These are phyloP conservation scores for Abrostola triplasia DNA, from an alignment of 2,888 invertebrate genomes.

Conservation along the genomic window DNA sequence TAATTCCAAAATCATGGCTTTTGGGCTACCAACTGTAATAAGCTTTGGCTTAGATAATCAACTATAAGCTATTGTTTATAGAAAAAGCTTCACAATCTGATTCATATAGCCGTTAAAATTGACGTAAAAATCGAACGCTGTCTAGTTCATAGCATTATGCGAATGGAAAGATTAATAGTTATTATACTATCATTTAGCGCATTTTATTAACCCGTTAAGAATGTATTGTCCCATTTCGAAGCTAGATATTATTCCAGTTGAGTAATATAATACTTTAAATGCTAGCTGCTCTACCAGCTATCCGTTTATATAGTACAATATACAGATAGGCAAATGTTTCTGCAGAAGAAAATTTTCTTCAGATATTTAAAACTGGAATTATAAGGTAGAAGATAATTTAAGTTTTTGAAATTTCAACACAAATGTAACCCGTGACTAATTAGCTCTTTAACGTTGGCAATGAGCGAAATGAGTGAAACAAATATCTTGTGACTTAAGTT, in stretches of 20 bases:
- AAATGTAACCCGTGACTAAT: conserved; percentile 37
- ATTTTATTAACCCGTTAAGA: conserved; percentile 43
- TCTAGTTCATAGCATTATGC: background rate
- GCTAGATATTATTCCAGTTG: conserved; percentile 1
- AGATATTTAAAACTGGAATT: conserved; percentile 3
- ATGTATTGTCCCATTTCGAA: conserved; percentile 22
- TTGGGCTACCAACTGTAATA: background rate
- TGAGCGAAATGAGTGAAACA: conserved; percentile 63
- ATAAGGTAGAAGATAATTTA: conserved; percentile 11
- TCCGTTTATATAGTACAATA: too few relatives aligned
- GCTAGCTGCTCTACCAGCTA: too few relatives aligned
- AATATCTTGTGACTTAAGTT: conserved; percentile 66
- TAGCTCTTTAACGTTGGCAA: conserved; percentile 41
- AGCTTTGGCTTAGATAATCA: too few relatives aligned
- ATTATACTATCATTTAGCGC: conserved; percentile 23
- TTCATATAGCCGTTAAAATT: background rate
- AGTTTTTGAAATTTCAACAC: conserved; percentile 10
- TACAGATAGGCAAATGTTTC: too few relatives aligned
- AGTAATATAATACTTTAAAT: background rate
- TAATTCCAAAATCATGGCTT: background rate
- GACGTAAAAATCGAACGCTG: conserved; percentile 8
- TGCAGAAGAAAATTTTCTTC: background rate
- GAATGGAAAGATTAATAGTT: background rate
- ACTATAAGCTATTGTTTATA: too few relatives aligned
- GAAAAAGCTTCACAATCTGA: too few relatives aligned